Evolutionary conservation across 2,113 vertebrate species (phyloP), one percentile per base, ranked within the genome.

Genomic region (Chaetops frenatus): DNA sequence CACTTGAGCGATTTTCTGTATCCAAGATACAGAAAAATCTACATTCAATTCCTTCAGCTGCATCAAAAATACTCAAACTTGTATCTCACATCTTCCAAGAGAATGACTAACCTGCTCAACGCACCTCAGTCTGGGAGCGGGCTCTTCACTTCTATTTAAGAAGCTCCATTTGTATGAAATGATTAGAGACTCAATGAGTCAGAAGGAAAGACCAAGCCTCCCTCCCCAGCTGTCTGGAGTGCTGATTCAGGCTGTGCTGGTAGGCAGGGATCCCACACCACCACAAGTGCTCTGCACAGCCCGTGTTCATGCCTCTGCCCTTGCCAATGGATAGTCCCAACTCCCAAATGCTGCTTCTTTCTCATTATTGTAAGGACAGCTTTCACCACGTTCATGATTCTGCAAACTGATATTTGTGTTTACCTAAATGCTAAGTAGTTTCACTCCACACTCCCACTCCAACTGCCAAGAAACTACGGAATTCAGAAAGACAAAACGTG

Each of bases 291-390:
- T 16, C 31, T 2, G 20, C 62, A 48, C 36, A 53, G 71, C 20
- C 1, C 0, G 2, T 7, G 47, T 7, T 36, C 0, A 0, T 67
- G 70, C 44, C 57, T 67, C 70, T 0, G 0, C 4, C 0, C 64
- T 28, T 51, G 50, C 23, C 21, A 66, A 8, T 1, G 0, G 5
- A 40, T 0, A 77, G 25, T 24, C 44, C 24, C 71, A 64, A 5
- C 12, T 53, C 71, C 53, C 66, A 54, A 86, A 66, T 20, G 53
- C 53, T 81, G 45, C 64, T 53, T 69, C 72, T 45, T 36, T 64
- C 54, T 73, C 53, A 7, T n/a, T 33, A 36, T 8, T 48, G 9
- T 28, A 58, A 1, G 1, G 28, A 51, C 29, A 28, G 9, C 23
- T 73, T 81, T 20, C 53, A 62, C 38, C 45, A 9, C 2, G 20